Percentiles rank a stretch among this genome's conserved stretches.
phyloP scores from a whole-genome alignment of 2,888 invertebrate species.

The Drosophila koepferae region DNA sequence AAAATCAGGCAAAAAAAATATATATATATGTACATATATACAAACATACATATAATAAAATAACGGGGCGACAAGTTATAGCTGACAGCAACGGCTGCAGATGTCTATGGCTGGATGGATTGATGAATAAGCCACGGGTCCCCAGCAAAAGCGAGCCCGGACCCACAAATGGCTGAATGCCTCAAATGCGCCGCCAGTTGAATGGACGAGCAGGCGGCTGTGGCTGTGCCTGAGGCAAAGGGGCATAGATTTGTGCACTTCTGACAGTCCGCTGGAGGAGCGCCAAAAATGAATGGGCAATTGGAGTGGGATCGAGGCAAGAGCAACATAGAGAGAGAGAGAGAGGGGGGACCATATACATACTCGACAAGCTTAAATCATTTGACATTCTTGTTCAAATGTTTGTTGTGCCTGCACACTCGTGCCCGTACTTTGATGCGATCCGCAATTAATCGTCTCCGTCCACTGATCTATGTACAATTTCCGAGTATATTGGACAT shows the following conservation, averaged over 20 bases:
- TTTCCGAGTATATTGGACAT: conserved; percentile 8
- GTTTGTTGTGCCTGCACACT: conserved; percentile 14
- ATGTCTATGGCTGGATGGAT: conserved; percentile 56
- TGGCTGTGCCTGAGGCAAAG: conserved; percentile 18
- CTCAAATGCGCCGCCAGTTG: conserved; percentile 33
- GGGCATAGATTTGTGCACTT: conserved; percentile 71
- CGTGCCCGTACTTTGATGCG: conserved; percentile 20
- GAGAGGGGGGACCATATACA: background rate
- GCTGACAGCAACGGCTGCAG: conserved; percentile 59
- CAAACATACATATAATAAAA: conserved; percentile 4
- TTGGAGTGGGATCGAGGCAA: conserved; percentile 29
- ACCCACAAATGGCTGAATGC: conserved; percentile 20
- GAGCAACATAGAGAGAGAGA: background rate
- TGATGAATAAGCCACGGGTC: conserved; percentile 25
- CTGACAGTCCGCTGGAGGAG: conserved; percentile 72
- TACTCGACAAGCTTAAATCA: conserved; percentile 39
- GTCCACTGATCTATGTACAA: conserved; percentile 10
- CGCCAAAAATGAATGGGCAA: conserved; percentile 61
- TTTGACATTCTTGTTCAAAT: conserved; percentile 48
- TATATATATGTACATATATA: background rate
- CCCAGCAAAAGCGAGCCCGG: conserved; percentile 1
- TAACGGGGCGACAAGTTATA: conserved; percentile 44
- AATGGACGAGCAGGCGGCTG: conserved; percentile 23
- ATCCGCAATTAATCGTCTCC: conserved; percentile 45
- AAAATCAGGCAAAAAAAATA: conserved; percentile 43